Percentiles rank a stretch among this genome's conserved stretches.
Conservation (phyloP, 2,797 vertebrate genomes). For the Hylomyscus alleni region DNA sequence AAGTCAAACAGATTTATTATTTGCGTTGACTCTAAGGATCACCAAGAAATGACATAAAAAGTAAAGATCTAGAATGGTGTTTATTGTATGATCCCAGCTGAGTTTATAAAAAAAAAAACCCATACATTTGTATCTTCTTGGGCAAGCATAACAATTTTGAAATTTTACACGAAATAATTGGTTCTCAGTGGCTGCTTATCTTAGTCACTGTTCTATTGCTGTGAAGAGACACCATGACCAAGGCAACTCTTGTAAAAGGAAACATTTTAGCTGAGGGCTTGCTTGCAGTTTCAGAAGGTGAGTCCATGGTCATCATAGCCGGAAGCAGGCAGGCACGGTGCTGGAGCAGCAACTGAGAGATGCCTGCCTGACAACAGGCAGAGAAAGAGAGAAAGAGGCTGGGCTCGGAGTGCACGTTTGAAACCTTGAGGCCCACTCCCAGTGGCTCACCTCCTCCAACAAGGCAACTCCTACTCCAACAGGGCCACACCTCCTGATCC, state of each 20-base stretch:
- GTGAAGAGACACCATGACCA: not conserved
- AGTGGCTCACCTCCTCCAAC: not conserved
- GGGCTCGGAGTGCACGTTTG: not conserved
- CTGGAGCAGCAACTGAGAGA: not conserved
- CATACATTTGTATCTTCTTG: not conserved
- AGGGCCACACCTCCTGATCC: not conserved
- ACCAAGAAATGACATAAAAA: not conserved
- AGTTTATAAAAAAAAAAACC: not conserved
- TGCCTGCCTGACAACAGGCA: not conserved
- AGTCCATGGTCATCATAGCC: not conserved
- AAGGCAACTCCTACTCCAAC: not conserved
- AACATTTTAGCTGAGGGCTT: not conserved
- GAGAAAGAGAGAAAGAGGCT: not conserved
- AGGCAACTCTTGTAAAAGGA: not conserved
- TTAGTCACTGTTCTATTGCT: not conserved
- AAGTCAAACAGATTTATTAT: slow-evolving; percentile 29
- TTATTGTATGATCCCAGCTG: not conserved
- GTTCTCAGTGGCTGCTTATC: not conserved
- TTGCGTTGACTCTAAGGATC: not conserved
- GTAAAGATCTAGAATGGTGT: not conserved
- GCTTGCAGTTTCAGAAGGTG: too few relatives aligned
- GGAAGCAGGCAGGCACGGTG: not conserved
- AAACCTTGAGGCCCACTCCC: not conserved
- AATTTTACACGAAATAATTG: not conserved
- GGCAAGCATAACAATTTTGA: not conserved